phyloP scores from a whole-genome alignment of 2,113 vertebrate genomes.

The Nesoenas mayeri region DNA sequence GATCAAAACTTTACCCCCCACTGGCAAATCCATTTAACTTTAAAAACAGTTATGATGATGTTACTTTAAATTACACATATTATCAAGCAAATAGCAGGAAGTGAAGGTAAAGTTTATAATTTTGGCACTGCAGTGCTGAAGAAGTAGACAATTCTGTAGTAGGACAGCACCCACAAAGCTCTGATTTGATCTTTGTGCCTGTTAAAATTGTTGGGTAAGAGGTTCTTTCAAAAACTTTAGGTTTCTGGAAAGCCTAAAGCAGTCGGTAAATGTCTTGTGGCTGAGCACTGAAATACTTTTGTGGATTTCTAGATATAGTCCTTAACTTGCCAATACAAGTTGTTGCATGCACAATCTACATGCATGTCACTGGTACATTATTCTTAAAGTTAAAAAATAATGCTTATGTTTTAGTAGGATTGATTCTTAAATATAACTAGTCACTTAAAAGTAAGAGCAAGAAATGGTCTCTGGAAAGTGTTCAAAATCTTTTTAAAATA shows the following conservation, averaged over 20 bases:
- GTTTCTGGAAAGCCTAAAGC: not conserved
- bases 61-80: not conserved
- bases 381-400: not conserved
- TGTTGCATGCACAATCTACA: no score
- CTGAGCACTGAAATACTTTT: not conserved
- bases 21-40: constrained; percentile 1
- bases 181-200: not conserved
- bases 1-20: not conserved
- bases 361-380: not conserved
- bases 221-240: not conserved
- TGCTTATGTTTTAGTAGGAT: not conserved
- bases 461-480: not conserved
- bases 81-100: not conserved
- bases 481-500: not conserved
- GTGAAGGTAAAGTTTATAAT: not conserved
- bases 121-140: not conserved
- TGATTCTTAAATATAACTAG: not conserved
- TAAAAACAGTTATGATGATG: not conserved
- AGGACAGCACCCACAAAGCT: not conserved
- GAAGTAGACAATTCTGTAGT: not conserved
- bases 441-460: not conserved
- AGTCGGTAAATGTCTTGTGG: not conserved
- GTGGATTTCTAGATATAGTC: not conserved
- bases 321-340: not conserved
- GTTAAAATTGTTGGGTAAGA: not conserved